A percentile compares a stretch with the other conserved stretches of the same genome.
phyloP scores from a whole-genome alignment of 37 sponge, comb jelly and placozoan species.

The Mnemiopsis leidyi region DNA sequence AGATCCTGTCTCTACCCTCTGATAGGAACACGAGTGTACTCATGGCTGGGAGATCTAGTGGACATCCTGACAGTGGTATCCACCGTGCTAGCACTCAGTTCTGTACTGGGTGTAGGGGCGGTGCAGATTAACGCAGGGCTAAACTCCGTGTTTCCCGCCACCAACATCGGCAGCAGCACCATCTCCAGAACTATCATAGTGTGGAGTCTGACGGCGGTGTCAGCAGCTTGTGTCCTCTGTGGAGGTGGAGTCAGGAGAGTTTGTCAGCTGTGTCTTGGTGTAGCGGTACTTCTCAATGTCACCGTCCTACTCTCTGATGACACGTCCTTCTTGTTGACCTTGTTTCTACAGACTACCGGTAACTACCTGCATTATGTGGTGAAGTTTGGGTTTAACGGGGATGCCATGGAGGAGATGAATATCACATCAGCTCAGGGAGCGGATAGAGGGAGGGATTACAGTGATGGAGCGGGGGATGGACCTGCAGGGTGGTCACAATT shows the following conservation, averaged over 20 bases:
- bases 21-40: constrained; percentile 1
- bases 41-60: constrained; percentile 19
- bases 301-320: neutral
- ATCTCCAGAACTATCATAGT: neutral
- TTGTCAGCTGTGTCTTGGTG: constrained; percentile 41
- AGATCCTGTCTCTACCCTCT: constrained; percentile 59
- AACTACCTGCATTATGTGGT: constrained; percentile 4
- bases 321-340: constrained; percentile 18
- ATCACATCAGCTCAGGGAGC: constrained; percentile 19
- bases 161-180: neutral
- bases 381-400: neutral
- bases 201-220: neutral
- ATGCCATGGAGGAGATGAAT: constrained; percentile 37
- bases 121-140: constrained; percentile 33
- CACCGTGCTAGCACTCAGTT: neutral
- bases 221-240: neutral
- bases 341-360: neutral
- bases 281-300: neutral
- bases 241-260: constrained; percentile 13
- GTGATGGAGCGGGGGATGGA: constrained; percentile 35
- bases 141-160: neutral
- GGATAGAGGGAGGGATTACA: neutral
- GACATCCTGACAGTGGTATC: constrained; percentile 18
- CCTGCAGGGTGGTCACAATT: neutral
- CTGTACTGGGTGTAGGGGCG: constrained; percentile 24